Evolutionary conservation across 2,888 invertebrate genomes (phyloP).

Genomic region (Alloplasta piceator): DNA sequence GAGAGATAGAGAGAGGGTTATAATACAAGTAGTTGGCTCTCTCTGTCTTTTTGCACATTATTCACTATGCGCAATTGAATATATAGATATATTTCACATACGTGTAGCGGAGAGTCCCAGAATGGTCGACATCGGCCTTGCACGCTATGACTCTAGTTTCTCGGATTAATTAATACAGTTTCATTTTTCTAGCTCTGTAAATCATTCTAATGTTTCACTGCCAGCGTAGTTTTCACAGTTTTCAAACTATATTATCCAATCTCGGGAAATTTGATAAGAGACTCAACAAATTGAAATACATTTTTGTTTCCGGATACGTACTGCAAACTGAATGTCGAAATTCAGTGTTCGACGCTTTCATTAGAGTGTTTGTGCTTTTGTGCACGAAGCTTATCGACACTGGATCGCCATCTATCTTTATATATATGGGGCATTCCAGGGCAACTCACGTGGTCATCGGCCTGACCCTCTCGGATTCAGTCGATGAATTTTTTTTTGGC

Average conservation of each 20-base stretch:
- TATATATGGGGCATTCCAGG: too few species aligned
- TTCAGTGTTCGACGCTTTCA: slow-evolving; percentile 27
- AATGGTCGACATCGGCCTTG: slow-evolving; percentile 66
- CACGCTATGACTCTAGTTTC: slow-evolving; percentile 44
- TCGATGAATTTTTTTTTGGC: too few species aligned
- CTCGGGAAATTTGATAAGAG: slow-evolving; percentile 28
- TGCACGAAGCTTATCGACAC: slow-evolving; percentile 17
- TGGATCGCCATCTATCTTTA: slow-evolving; percentile 33
- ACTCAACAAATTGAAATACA: slow-evolving; percentile 27
- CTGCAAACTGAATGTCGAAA: slow-evolving; percentile 34
- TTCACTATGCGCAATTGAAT: slow-evolving; percentile 28
- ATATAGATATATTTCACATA: slow-evolving; percentile 11
- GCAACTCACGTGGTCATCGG: too few species aligned
- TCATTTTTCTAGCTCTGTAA: slow-evolving; percentile 27
- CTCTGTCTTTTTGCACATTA: slow-evolving; percentile 8
- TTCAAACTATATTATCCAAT: not conserved
- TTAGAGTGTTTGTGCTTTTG: slow-evolving; percentile 11
- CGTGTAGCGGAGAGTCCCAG: slow-evolving; percentile 18
- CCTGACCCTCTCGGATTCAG: too few species aligned
- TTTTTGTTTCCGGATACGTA: slow-evolving; percentile 1
- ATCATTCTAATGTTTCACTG: too few species aligned
- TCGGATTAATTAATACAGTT: slow-evolving; percentile 57
- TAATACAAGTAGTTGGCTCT: not conserved
- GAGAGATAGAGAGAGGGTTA: slow-evolving; percentile 4
- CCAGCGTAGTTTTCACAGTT: too few species aligned